These are phyloP conservation scores for Vanacampus margaritifer DNA, from an alignment of 2,113 vertebrate species.

Conservation along the genomic window DNA sequence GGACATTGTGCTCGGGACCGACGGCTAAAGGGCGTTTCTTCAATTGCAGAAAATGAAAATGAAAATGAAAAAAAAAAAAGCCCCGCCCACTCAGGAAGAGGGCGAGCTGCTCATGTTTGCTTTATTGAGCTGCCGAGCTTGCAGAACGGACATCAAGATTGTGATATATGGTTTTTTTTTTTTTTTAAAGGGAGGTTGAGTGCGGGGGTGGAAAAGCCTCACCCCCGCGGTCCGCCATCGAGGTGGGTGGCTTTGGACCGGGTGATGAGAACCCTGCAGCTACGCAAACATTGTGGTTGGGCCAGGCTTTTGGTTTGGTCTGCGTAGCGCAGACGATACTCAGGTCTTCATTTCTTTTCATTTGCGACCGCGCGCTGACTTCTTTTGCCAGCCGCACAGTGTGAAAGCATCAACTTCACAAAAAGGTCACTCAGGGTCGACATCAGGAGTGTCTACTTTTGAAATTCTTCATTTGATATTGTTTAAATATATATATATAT, in stretches of 20 bases:
- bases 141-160: constrained; percentile 33
- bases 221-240: constrained; percentile 51
- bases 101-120: too few relatives aligned
- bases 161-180: constrained; percentile 6
- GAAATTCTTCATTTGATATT: too few relatives aligned
- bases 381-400: neutral
- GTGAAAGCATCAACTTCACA: neutral
- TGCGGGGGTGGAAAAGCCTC: constrained; percentile 47
- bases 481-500: too few relatives aligned
- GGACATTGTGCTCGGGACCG: constrained; percentile 12
- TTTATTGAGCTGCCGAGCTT: constrained; percentile 4
- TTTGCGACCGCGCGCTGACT: constrained; percentile 41
- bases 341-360: constrained; percentile 54
- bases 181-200: too few relatives aligned
- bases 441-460: too few relatives aligned
- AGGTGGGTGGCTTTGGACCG: constrained; percentile 76
- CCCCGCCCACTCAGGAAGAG: neutral
- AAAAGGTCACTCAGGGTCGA: neutral
- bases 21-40: too few relatives aligned
- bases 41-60: too few relatives aligned
- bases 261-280: constrained; percentile 59
- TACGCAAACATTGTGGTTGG: constrained; percentile 69
- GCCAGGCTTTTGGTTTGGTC: constrained; percentile 57
- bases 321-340: constrained; percentile 48
- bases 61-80: constrained; percentile 28